phyloP scores from a whole-genome alignment of 1,140 invertebrate species.

The Halictus rubicundus region DNA sequence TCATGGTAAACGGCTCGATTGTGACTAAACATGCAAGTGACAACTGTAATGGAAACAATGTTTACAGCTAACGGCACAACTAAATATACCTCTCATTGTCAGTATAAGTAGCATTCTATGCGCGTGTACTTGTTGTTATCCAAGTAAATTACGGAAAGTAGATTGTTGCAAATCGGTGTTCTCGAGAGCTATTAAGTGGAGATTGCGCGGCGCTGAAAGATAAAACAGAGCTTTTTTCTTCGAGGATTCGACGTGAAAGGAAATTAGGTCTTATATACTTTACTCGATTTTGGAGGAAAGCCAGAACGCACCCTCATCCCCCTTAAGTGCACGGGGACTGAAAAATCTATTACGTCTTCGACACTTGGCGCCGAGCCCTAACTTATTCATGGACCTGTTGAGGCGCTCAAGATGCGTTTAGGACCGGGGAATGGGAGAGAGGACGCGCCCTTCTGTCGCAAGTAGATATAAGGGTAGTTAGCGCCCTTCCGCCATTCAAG shows the following conservation, averaged over 20 bases:
- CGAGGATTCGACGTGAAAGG: constrained; percentile 3
- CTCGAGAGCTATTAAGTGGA: not conserved
- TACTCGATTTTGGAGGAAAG: constrained; percentile 57
- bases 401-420: constrained; percentile 79
- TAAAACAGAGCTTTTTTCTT: not conserved
- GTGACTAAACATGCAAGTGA: too few species aligned
- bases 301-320: not conserved
- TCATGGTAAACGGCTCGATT: too few species aligned
- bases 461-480: constrained; percentile 77
- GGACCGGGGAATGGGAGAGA: constrained; percentile 64
- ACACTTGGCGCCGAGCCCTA: constrained; percentile 67
- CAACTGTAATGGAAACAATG: too few species aligned
- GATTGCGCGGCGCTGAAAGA: too few species aligned
- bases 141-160: too few species aligned
- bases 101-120: too few species aligned
- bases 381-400: constrained; percentile 82
- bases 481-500: constrained; percentile 68
- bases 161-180: not conserved
- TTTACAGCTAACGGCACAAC: too few species aligned
- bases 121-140: too few species aligned
- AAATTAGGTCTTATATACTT: constrained; percentile 32
- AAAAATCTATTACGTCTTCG: constrained; percentile 73
- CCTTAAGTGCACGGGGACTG: constrained; percentile 41
- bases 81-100: too few species aligned
- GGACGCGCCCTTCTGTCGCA: constrained; percentile 51